Percentiles rank a stretch among this genome's conserved stretches.
These are phyloP conservation scores for Cotesia chilonis DNA, from an alignment of 1,140 invertebrate species.

Conservation along the genomic window DNA sequence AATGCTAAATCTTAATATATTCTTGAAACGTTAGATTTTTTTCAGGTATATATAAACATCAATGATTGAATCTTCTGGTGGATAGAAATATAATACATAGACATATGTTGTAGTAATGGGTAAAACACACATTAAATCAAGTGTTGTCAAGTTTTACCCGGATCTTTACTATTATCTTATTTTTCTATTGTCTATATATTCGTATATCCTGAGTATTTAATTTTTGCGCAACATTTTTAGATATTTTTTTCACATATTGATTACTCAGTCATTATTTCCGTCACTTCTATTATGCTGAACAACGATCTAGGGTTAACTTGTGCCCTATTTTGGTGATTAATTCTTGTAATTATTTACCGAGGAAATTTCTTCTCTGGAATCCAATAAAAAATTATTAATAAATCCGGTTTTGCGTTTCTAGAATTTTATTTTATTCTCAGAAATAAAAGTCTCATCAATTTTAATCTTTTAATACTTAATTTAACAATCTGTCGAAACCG, in stretches of 20 bases:
- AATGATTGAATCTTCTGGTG: background rate
- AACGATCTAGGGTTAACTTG: too few relatives aligned
- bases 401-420: too few relatives aligned
- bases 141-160: slow-evolving; percentile 9
- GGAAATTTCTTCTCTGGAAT: too few relatives aligned
- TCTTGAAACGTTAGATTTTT: background rate
- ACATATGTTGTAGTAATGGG: background rate
- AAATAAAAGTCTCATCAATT: too few relatives aligned
- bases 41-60: background rate
- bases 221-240: slow-evolving; percentile 5
- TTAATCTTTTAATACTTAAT: too few relatives aligned
- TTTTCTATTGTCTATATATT: slow-evolving; percentile 5
- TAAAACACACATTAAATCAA: background rate
- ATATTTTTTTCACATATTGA: background rate
- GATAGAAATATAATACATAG: background rate
- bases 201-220: background rate
- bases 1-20: background rate
- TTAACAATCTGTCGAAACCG: too few relatives aligned
- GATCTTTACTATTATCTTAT: slow-evolving; percentile 13
- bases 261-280: background rate
- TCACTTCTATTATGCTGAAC: background rate
- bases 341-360: too few relatives aligned
- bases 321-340: too few relatives aligned
- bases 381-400: too few relatives aligned
- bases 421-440: too few relatives aligned